These are phyloP conservation scores for Unio pictorum DNA, from an alignment of 2,888 invertebrate genomes.

Conservation along the genomic window DNA sequence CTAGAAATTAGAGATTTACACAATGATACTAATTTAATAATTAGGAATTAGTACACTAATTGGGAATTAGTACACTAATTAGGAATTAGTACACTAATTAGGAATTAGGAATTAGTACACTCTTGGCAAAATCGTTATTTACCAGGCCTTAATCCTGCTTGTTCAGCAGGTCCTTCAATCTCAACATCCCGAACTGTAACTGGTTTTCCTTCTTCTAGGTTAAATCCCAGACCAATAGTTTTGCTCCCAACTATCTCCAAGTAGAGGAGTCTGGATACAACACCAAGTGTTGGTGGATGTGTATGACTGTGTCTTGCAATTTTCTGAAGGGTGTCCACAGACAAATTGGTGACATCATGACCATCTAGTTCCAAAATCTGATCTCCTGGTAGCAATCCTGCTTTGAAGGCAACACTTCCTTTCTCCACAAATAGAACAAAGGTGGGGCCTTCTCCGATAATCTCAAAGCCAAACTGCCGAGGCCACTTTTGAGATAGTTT, in stretches of 20 bases:
- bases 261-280: constrained; percentile 60
- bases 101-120: background rate
- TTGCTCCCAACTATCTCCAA: constrained; percentile 51
- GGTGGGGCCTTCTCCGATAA: constrained; percentile 67
- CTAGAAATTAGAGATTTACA: too few relatives aligned
- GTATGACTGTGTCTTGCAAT: constrained; percentile 53
- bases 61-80: too few relatives aligned
- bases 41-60: background rate
- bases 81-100: too few relatives aligned
- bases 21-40: too few relatives aligned
- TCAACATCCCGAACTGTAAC: constrained; percentile 62
- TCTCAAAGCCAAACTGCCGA: constrained; percentile 65
- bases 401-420: constrained; percentile 61
- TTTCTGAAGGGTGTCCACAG: constrained; percentile 56
- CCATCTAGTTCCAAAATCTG: constrained; percentile 67
- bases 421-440: constrained; percentile 65
- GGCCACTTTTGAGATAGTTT: constrained; percentile 60
- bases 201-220: constrained; percentile 54
- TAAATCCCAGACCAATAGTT: constrained; percentile 62
- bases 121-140: constrained; percentile 4
- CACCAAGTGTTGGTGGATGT: constrained; percentile 65
- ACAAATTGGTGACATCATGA: constrained; percentile 64
- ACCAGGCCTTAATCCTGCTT: constrained; percentile 65
- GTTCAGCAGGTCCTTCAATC: constrained; percentile 60
- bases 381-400: constrained; percentile 67